Conservation (phyloP, 2,888 invertebrate species). For the Auanema freiburgensis region DNA sequence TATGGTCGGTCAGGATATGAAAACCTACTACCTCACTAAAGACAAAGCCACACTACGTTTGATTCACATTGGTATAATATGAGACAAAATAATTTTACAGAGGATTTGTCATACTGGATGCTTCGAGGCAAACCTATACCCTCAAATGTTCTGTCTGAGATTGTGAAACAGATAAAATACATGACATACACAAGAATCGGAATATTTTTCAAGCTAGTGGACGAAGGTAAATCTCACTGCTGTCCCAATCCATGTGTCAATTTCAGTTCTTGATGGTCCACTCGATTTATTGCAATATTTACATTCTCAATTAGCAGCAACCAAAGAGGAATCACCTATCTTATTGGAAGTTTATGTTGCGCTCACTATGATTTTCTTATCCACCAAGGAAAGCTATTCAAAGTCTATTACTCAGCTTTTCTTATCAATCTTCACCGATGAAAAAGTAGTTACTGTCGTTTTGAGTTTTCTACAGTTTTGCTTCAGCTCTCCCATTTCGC, state of each 20-base stretch:
- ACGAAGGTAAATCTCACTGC: neutral
- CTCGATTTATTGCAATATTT: conserved; percentile 4
- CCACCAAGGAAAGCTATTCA: conserved; percentile 13
- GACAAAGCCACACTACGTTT: conserved; percentile 7
- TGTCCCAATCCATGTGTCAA: neutral
- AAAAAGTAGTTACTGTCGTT: conserved; percentile 2
- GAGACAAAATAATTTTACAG: too few relatives aligned
- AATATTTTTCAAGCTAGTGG: neutral
- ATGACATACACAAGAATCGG: neutral
- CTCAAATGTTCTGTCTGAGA: neutral
- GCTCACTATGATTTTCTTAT: conserved; percentile 15
- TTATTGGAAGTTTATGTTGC: neutral
- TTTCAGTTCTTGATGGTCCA: neutral
- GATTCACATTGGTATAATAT: too few relatives aligned
- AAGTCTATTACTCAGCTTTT: conserved; percentile 19
- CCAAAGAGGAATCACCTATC: neutral
- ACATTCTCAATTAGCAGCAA: neutral
- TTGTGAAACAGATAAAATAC: conserved; percentile 1
- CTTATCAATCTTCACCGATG: conserved; percentile 28
- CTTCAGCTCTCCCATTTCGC: conserved; percentile 6
- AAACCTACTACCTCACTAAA: conserved; percentile 4
- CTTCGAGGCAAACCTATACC: conserved; percentile 1
- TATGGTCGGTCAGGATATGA: conserved; percentile 4
- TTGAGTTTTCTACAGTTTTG: neutral
- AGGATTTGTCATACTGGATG: conserved; percentile 5